Conservation (phyloP, 2,797 vertebrate species). For the Sarcophilus harrisii region DNA sequence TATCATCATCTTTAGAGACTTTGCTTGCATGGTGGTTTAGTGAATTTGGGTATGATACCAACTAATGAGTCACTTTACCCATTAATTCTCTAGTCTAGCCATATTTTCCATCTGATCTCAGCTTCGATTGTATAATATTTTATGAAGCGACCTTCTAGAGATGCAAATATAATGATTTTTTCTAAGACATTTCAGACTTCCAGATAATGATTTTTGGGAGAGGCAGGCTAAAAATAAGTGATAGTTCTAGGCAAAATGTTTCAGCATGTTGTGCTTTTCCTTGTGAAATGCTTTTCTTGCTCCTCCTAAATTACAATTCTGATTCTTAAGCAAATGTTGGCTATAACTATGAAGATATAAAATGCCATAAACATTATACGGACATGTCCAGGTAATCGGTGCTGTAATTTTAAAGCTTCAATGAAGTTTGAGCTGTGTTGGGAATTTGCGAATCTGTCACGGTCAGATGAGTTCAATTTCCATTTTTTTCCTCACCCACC, state of each 20-base stretch:
- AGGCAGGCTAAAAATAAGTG: conserved; percentile 72
- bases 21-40: neutral
- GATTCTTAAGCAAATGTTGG: conserved; percentile 77
- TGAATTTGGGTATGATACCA: neutral
- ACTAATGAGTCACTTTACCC: neutral
- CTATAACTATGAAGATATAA: conserved; percentile 70
- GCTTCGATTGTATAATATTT: neutral
- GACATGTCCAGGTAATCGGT: conserved; percentile 68
- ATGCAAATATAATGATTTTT: conserved; percentile 60
- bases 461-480: conserved; percentile 76
- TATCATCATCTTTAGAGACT: neutral
- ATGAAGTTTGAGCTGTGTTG: conserved; percentile 76
- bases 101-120: neutral
- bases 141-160: conserved; percentile 37
- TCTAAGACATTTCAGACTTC: conserved; percentile 51
- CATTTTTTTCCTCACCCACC: conserved; percentile 66
- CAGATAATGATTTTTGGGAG: conserved; percentile 62
- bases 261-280: conserved; percentile 71
- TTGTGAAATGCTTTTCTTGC: conserved; percentile 68
- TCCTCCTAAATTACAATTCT: conserved; percentile 76
- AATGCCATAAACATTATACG: conserved; percentile 80
- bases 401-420: conserved; percentile 81
- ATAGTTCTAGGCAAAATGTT: conserved; percentile 60
- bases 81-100: neutral
- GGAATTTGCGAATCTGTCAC: conserved; percentile 80